Percentiles rank a stretch among this genome's conserved stretches.
These are phyloP conservation scores for Pseudomyrmex dendroicus DNA, from an alignment of 1,140 invertebrate species.

Conservation along the genomic window DNA sequence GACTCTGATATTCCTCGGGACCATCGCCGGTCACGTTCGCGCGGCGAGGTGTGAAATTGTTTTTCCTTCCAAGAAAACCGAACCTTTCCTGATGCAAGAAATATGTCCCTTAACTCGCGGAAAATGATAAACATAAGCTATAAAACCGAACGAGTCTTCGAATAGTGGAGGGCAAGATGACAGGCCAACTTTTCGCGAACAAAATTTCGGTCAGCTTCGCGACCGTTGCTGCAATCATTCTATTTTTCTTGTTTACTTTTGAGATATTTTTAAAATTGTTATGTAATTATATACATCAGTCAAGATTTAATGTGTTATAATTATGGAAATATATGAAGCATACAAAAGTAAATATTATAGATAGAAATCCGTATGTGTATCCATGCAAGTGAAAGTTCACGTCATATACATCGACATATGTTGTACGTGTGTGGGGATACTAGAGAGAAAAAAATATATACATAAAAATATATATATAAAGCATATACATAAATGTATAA, in stretches of 20 bases:
- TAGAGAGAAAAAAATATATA: constrained; percentile 53
- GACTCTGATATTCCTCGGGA: no score
- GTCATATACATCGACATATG: constrained; percentile 51
- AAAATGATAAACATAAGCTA: no score
- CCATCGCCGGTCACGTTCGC: no score
- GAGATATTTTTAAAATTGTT: constrained; percentile 81
- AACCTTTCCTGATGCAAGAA: no score
- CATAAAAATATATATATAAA: constrained; percentile 42
- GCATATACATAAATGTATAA: constrained; percentile 45
- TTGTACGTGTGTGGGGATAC: constrained; percentile 46
- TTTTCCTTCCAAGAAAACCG: no score
- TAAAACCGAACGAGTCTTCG: no score
- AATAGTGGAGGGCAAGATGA: no score
- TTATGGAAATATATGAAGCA: constrained; percentile 70
- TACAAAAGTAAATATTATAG: constrained; percentile 71
- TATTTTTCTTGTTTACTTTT: constrained; percentile 78
- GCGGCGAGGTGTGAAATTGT: no score
- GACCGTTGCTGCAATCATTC: constrained; percentile 59
- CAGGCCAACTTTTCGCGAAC: no score
- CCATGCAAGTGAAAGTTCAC: constrained; percentile 49
- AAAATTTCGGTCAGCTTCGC: no score
- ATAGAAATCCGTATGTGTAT: constrained; percentile 73
- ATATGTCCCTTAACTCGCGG: no score
- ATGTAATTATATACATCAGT: constrained; percentile 78
- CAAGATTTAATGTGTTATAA: constrained; percentile 72